A percentile compares a stretch with the other conserved stretches of the same genome.
Conservation (phyloP, 2,113 vertebrate species). For the Drymodes brunneopygia region DNA sequence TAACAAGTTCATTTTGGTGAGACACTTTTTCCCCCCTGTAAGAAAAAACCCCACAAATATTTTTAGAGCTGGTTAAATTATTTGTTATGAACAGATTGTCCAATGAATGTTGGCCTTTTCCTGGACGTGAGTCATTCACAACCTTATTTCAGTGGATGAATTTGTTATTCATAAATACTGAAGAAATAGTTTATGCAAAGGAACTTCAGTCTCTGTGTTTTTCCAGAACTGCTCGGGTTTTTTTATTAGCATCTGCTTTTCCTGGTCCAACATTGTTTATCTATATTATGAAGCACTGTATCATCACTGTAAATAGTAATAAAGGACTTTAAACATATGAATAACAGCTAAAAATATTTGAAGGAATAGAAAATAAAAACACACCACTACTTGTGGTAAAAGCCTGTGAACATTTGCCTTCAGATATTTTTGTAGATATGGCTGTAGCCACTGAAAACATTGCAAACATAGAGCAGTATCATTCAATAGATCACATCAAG, state of each 20-base stretch:
- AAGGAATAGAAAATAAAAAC: background rate
- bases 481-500: background rate
- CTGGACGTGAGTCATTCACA: constrained; percentile 40
- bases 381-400: background rate
- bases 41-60: constrained; percentile 36
- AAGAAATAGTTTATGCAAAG: background rate
- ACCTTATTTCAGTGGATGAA: background rate
- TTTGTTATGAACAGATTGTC: constrained; percentile 24
- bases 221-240: background rate
- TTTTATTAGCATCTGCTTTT: background rate
- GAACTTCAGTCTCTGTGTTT: background rate
- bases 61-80: constrained; percentile 41
- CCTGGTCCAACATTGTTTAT: background rate
- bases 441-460: background rate
- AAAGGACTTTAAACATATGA: background rate
- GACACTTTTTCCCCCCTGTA: background rate
- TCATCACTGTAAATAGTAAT: background rate
- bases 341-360: background rate
- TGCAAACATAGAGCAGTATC: background rate
- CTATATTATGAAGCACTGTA: background rate
- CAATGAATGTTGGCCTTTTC: constrained; percentile 25
- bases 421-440: background rate
- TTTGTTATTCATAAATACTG: constrained; percentile 38
- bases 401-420: background rate
- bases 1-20: constrained; percentile 28